Percentiles rank a stretch among this genome's conserved stretches.
Evolutionary conservation across 2,888 invertebrate species (phyloP).

Genomic region (Agonum fuliginosum): DNA sequence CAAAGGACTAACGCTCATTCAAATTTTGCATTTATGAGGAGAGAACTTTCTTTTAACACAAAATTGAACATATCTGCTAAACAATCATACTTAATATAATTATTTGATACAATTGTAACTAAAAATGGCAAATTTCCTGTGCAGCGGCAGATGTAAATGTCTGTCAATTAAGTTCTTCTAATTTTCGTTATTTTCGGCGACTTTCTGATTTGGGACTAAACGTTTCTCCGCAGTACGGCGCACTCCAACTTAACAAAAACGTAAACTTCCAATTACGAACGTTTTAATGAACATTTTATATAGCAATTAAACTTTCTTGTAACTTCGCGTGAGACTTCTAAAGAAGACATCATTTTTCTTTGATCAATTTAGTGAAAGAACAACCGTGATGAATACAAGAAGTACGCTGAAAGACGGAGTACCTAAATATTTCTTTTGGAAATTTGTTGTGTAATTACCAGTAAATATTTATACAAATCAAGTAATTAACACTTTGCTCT

Average conservation of each 20-base stretch:
- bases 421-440: not conserved
- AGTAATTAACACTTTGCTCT: too few relatives aligned
- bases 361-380: slow-evolving; percentile 58
- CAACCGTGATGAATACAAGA: slow-evolving; percentile 27
- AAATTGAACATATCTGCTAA: too few relatives aligned
- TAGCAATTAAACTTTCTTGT: slow-evolving; percentile 60
- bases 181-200: slow-evolving; percentile 9
- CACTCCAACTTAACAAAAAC: slow-evolving; percentile 51
- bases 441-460: too few relatives aligned
- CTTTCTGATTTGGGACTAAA: slow-evolving; percentile 15
- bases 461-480: too few relatives aligned
- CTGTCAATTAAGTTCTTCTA: not conserved
- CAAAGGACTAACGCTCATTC: too few relatives aligned
- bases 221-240: not conserved
- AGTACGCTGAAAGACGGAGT: too few relatives aligned
- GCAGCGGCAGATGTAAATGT: too few relatives aligned
- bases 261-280: slow-evolving; percentile 60
- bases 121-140: too few relatives aligned
- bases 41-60: too few relatives aligned
- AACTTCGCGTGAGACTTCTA: slow-evolving; percentile 56
- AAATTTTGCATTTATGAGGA: too few relatives aligned
- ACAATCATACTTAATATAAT: too few relatives aligned
- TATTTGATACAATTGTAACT: too few relatives aligned
- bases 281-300: slow-evolving; percentile 60
- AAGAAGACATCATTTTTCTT: slow-evolving; percentile 58